Evolutionary conservation across 2,797 vertebrate genomes (phyloP), one percentile per base, ranked within the genome.

Genomic region (Syndactyla subalaris): DNA sequence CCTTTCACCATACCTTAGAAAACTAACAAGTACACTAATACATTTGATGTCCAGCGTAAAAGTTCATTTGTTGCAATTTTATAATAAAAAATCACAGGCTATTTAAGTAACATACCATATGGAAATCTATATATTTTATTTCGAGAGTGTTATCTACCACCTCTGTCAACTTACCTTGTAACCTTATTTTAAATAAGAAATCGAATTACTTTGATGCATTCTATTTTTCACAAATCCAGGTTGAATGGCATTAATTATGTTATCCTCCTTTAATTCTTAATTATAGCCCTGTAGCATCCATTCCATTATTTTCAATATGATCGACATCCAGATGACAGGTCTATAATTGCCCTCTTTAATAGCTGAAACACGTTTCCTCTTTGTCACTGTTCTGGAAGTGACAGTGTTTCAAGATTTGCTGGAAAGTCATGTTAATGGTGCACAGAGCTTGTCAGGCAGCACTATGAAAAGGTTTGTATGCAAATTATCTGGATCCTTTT

Each of bases 281-380:
- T 91, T 91, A 48, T 48, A 88, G 51, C 81, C 39, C 54, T 54
- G 10, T 67, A 84, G 27, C 61, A 75, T 84, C 61, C 26, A 5
- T 84, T 85, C 58, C 61, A 39, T 77, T 91, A 62, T 84, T 94
- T 80, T 88, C 20, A 18, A 13, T 68, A 15, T 86, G 93, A 93
- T 58, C 86, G 94, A 62, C 88, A 88, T 78, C 70, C 76, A 75
- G 38, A 27, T 94, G 92, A 78, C 88, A 91, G 45, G 73, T 59
- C 82, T 93, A 17, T 95, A 90, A 94, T 92, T 95, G 82, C 76
- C 36, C 21, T 91, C 62, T 75, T 88, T 81, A 41, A 68, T 92
- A 94, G 29, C 41, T 84, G 62, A 88, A 89, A 80, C 46, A 26
- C 10, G 0, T 88, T 94, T 95, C 43, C 65, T 96, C 29, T 74